phyloP scores from a whole-genome alignment of 1,140 invertebrate genomes.

The Sarcophaga peregrina region DNA sequence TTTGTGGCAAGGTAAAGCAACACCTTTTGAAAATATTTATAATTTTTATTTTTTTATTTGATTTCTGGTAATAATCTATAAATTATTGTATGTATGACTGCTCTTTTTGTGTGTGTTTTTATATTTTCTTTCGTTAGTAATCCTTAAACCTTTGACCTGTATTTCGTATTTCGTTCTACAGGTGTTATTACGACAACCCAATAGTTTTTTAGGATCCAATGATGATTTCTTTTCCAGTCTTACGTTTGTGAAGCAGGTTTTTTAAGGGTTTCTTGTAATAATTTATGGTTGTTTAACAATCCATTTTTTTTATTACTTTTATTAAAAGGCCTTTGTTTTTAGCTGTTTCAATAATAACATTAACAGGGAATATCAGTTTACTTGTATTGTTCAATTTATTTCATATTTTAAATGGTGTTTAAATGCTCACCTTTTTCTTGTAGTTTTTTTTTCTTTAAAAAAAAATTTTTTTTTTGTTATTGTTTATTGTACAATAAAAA shows the following conservation, averaged over 20 bases:
- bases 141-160: constrained; percentile 32
- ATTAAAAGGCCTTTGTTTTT: neutral
- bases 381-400: neutral
- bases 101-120: neutral
- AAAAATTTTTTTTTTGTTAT: neutral
- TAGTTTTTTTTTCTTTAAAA: neutral
- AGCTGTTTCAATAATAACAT: neutral
- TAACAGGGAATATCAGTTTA: neutral
- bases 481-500: neutral
- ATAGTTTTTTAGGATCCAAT: neutral
- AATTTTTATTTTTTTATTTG: neutral
- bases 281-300: constrained; percentile 24
- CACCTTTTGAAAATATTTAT: neutral
- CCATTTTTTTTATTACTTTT: neutral
- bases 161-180: neutral
- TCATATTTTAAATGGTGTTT: constrained; percentile 21
- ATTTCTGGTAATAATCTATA: constrained; percentile 13
- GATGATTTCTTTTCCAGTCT: neutral
- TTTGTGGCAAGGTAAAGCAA: neutral
- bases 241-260: neutral
- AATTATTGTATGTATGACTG: neutral
- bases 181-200: constrained; percentile 28
- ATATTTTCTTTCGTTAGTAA: neutral
- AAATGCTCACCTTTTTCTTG: constrained; percentile 28
- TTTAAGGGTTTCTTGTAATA: constrained; percentile 9